phyloP scores from a whole-genome alignment of 35 echinoderm and acorn worm species.

The Patiria miniata region DNA sequence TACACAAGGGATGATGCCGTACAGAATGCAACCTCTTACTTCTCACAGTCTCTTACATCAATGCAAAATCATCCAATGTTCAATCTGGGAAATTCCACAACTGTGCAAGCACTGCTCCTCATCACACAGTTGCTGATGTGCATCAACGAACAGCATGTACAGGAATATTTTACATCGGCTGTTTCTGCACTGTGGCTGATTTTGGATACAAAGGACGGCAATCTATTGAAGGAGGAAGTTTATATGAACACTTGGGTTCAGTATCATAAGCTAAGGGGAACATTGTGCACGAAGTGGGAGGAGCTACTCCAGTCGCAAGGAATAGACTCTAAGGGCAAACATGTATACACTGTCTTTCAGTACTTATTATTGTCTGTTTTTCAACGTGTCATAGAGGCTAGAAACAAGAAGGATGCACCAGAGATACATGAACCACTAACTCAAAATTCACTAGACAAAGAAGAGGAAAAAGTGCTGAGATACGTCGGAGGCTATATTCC shows the following conservation, averaged over 20 bases:
- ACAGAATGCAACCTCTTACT: background rate
- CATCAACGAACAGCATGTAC: background rate
- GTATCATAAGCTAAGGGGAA: background rate
- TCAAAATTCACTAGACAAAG: background rate
- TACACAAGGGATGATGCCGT: background rate
- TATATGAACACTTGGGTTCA: background rate
- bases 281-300: background rate
- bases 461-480: background rate
- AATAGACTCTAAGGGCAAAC: background rate
- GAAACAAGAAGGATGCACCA: background rate
- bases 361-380: background rate
- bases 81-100: background rate
- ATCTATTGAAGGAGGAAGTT: background rate
- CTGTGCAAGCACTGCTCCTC: background rate
- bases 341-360: background rate
- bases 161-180: background rate
- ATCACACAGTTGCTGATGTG: background rate
- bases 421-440: background rate
- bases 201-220: background rate
- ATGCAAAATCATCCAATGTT: background rate
- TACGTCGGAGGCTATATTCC: background rate
- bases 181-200: background rate
- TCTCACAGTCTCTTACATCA: background rate
- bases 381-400: background rate
- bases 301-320: background rate